Base-by-base conservation (phyloP, 2,113 vertebrate genomes). In the Thymallus thymallus region DNA sequence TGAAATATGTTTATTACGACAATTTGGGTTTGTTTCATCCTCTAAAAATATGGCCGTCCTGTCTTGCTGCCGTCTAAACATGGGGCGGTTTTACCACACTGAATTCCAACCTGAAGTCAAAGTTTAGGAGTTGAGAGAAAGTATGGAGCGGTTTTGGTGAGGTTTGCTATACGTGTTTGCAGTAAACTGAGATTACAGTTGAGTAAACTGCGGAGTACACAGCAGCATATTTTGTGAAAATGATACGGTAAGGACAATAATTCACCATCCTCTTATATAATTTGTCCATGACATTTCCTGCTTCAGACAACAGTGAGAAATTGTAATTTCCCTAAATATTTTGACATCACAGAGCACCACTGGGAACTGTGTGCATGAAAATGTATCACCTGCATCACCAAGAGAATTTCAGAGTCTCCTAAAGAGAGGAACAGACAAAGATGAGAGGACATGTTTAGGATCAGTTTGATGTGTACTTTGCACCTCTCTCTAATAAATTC, bases 401-500 rank as follows among this genome's bases (percentile, higher is more conserved):
- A 18, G n/a, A 23, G n/a, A 0, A 60, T 23, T 13, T 22, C 56
- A 60, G 41, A 7, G 48, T 64, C 22, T 23, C 62, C 24, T 29
- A 64, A 22, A 68, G 22, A 45, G 70, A 51, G 10, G n/a, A 41
- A 51, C 16, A 65, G 24, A 65, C n/a, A 20, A 32, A 72, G 58
- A 46, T 5, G 12, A 74, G 60, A 60, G 29, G 76, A 79, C 69
- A 46, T 69, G 60, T 73, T 82, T 76, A 80, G 78, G 76, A 80
- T 78, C 68, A 62, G n/a, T 46, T 45, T 65, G 32, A 76, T 69
- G 58, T 76, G 74, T 61, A 22, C 29, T 80, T 68, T 66, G 56
- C 1, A n/a, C 62, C 75, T 71, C 62, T 48, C 60, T 67, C 26
- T 78, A 65, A 74, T 80, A 80, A 78, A 80, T 80, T 72, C n/a